These are phyloP conservation scores for Orientallactaga sibirica DNA, from an alignment of 2,797 vertebrate genomes.

Conservation along the genomic window DNA sequence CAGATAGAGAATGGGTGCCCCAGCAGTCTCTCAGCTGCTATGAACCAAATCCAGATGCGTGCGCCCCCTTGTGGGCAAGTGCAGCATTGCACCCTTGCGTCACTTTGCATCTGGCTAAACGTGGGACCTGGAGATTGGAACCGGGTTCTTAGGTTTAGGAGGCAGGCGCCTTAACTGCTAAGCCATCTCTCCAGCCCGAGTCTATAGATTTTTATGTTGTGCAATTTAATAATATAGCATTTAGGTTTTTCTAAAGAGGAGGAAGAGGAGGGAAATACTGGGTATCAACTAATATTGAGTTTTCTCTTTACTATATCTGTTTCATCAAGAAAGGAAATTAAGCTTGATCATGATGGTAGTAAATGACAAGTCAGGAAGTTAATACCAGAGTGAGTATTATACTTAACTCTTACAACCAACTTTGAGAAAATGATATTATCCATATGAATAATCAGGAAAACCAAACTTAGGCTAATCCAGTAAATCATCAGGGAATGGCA, in stretches of 20 bases:
- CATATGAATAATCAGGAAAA: not conserved
- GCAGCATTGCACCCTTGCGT: too few species aligned
- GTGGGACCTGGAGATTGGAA: too few species aligned
- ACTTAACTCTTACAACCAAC: not conserved
- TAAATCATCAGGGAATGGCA: not conserved
- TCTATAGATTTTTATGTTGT: not conserved
- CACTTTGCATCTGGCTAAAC: too few species aligned
- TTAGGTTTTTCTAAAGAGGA: not conserved
- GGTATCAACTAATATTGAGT: not conserved
- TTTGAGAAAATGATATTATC: not conserved
- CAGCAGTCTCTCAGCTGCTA: too few species aligned
- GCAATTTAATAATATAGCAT: not conserved
- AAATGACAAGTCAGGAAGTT: not conserved
- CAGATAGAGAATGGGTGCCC: too few species aligned
- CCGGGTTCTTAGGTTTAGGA: too few species aligned
- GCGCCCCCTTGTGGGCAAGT: too few species aligned
- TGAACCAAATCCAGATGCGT: too few species aligned
- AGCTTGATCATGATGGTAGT: not conserved
- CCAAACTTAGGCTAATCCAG: not conserved
- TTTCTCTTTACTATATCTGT: not conserved
- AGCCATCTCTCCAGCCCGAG: too few species aligned
- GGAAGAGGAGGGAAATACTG: not conserved
- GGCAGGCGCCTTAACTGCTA: too few species aligned
- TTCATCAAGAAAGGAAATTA: not conserved
- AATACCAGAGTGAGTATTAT: not conserved